Conservation (phyloP, 2,113 vertebrate genomes). For the Aegithalos caudatus region DNA sequence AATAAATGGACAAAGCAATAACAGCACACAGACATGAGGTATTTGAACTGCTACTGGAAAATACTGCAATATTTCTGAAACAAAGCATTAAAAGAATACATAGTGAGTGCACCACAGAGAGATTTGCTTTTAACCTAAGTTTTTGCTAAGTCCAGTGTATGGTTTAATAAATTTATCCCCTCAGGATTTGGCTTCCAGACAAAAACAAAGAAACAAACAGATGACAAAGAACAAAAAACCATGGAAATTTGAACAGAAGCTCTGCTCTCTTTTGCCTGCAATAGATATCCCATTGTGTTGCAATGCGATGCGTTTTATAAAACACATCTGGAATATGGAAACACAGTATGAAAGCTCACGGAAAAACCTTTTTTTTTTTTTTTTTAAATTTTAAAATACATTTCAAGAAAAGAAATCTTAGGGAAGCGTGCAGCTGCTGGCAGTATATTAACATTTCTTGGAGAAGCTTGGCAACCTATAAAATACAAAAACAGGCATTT, state of each 20-base stretch:
- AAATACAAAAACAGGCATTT: not conserved
- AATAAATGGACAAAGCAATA: not conserved
- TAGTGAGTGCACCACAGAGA: not conserved
- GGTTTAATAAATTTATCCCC: not conserved
- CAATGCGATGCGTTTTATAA: not conserved
- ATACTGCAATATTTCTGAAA: not conserved
- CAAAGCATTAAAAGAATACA: not conserved
- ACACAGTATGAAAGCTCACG: not conserved
- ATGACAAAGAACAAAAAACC: constrained; percentile 16
- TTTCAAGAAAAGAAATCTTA: not conserved
- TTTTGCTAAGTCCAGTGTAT: not conserved
- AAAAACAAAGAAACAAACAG: constrained; percentile 51
- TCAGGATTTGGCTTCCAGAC: constrained; percentile 16
- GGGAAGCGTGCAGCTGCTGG: not conserved
- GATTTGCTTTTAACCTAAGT: not conserved
- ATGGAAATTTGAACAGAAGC: not conserved
- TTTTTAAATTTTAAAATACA: not conserved
- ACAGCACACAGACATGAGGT: not conserved
- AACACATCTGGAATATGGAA: not conserved
- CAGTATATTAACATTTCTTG: not conserved
- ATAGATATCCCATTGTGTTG: constrained; percentile 11
- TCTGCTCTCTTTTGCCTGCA: constrained; percentile 1
- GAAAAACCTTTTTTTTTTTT: not conserved
- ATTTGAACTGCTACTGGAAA: not conserved
- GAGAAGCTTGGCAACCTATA: not conserved